Evolutionary conservation across 2,888 invertebrate species (phyloP), one percentile per base, ranked within the genome.

Genomic region (Himalopsyche kuldschensis): DNA sequence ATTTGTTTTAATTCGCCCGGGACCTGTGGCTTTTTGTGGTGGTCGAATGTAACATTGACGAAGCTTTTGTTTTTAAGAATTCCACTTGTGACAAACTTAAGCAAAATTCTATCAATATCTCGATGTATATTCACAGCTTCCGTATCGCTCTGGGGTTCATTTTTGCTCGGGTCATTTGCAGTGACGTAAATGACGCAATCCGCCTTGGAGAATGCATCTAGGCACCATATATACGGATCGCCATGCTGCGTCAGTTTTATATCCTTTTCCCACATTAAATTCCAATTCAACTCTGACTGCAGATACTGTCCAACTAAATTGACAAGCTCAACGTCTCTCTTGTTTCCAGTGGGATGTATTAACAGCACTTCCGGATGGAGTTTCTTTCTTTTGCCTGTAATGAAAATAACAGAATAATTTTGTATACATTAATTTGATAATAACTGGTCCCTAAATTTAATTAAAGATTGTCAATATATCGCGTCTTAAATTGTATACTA

Each of bases 201-300:
- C 4, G 84, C 79, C 55, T 78, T 84, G 48, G 78, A 79, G 41
- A 82, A 85, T 27, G 82, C 81, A 30, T 85, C 84, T 46, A 81
- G 35, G 75, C 84, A 86, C 86, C 85, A 86, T 10, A 86, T 75
- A 41, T 83, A 84, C 8, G 86, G 86, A 84, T 86, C 84, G 11
- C 83, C 75, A 32, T 86, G 86, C 41, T 77, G 35, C 1, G 86
- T 85, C 20, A 47, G 27, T 47, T 82, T 82, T 27, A 85, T 86
- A 63, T 85, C 84, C 47, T 82, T 80, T 35, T 86, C 80, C 35
- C 81, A 75, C 75, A 82, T 48, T 24, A 86, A 69, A 27, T 80
- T 79, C 84, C 84, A 84, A 24, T 80, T 76, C 8, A 84, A 78
- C 76, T 86, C 85, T 4, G 30, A 47, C 32, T 82, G 48, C 30